Conservation (phyloP, 2,888 invertebrate species). For the Abrostola tripartita region DNA sequence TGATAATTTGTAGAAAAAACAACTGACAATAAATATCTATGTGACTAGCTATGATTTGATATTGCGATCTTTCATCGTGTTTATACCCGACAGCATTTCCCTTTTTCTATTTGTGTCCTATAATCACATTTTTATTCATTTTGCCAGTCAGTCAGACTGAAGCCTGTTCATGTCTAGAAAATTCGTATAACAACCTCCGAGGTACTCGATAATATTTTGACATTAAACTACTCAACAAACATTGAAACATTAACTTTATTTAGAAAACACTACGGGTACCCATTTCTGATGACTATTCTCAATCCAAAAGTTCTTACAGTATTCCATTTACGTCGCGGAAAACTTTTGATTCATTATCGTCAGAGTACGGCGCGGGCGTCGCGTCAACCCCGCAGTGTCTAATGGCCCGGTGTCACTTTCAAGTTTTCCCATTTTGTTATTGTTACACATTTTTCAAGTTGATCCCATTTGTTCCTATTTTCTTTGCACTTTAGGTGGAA, state of each 20-base stretch:
- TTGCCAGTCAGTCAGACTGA: too few species aligned
- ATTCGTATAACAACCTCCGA: neutral
- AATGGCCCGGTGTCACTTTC: slow-evolving; percentile 77
- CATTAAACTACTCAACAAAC: neutral
- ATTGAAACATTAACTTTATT: slow-evolving; percentile 9
- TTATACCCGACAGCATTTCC: too few species aligned
- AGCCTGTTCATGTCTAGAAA: too few species aligned
- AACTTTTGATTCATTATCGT: slow-evolving; percentile 77
- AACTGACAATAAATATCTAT: too few species aligned
- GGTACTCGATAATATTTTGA: neutral
- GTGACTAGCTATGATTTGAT: too few species aligned
- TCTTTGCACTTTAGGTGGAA: slow-evolving; percentile 63
- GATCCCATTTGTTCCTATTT: slow-evolving; percentile 76
- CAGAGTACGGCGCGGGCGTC: slow-evolving; percentile 53
- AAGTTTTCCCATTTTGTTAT: slow-evolving; percentile 79
- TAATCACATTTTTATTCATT: too few species aligned
- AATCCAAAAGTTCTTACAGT: slow-evolving; percentile 52
- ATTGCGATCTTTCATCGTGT: too few species aligned
- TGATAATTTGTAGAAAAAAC: too few species aligned
- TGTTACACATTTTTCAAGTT: slow-evolving; percentile 79
- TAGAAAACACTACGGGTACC: slow-evolving; percentile 44
- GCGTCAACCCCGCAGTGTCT: slow-evolving; percentile 64
- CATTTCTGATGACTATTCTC: slow-evolving; percentile 53
- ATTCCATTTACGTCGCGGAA: slow-evolving; percentile 64
- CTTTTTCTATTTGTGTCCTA: too few species aligned